Conservation (phyloP, 2,888 invertebrate species). For the Leucania comma region DNA sequence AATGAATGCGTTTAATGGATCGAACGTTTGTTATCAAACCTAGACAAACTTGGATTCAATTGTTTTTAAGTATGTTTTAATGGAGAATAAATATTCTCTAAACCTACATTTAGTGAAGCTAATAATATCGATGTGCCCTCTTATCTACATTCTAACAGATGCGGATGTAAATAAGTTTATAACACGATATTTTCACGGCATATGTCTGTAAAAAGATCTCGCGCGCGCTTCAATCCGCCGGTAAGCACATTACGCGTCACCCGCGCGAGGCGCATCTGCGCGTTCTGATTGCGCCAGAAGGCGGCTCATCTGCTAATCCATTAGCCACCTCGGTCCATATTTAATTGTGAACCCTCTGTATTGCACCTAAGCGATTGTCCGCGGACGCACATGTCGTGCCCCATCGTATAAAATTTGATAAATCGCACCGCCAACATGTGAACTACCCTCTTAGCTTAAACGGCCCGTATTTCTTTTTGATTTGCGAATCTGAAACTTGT, state of each 20-base stretch:
- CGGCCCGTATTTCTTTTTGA: slow-evolving; percentile 75
- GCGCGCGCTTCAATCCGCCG: slow-evolving; percentile 48
- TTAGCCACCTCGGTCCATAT: slow-evolving; percentile 88
- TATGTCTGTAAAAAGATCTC: slow-evolving; percentile 41
- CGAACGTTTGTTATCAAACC: too few relatives aligned
- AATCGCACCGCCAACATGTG: slow-evolving; percentile 89
- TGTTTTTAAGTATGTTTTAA: too few relatives aligned
- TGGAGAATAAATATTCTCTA: too few relatives aligned
- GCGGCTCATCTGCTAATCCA: slow-evolving; percentile 88
- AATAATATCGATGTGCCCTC: too few relatives aligned
- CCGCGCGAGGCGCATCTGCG: slow-evolving; percentile 84
- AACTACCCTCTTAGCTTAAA: slow-evolving; percentile 90
- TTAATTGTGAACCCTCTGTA: slow-evolving; percentile 80
- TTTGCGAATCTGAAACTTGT: slow-evolving; percentile 66
- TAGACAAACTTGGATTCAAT: too few relatives aligned
- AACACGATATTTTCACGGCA: slow-evolving; percentile 42
- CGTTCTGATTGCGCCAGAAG: slow-evolving; percentile 84
- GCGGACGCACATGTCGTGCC: slow-evolving; percentile 87
- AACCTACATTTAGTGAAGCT: neutral
- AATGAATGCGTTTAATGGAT: too few relatives aligned
- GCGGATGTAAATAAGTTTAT: slow-evolving; percentile 30
- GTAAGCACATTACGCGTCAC: slow-evolving; percentile 65
- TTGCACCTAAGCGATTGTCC: slow-evolving; percentile 84
- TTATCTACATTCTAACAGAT: slow-evolving; percentile 32
- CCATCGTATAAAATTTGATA: slow-evolving; percentile 89